Base-by-base conservation (phyloP, 2,113 vertebrate genomes). In the Ciconia stormi region DNA sequence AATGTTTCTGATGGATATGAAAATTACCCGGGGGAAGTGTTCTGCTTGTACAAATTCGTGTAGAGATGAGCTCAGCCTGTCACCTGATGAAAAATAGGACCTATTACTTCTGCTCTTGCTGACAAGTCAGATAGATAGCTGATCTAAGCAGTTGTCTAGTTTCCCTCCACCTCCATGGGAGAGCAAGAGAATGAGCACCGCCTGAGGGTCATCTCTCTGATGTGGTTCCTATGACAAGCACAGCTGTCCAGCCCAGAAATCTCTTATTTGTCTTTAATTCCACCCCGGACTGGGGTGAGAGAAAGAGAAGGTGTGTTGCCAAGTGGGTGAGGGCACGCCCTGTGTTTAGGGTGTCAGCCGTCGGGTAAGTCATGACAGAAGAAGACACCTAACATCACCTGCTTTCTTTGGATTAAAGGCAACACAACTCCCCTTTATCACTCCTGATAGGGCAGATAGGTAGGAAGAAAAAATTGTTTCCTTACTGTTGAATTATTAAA, bases 211-310 rank as follows among this genome's bases (percentile, higher is more conserved):
- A 30, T 69, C 27, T 38, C 30, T 69, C 21, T 49, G 66, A 56
- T 0, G 0, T 67, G 16, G n/a, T 49, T 74, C 20, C 49, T 73
- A 32, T 59, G 55, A n/a, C 36, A 10, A 5, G 21, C 40, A 26
- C 15, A n/a, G 10, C n/a, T 89, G 18, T 40, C 52, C 29, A 72
- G 26, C 8, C 16, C 21, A 55, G 21, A 74, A 52, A 4, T 21
- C 55, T 87, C 87, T 58, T 26, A 23, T 42, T 71, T 82, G n/a
- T 70, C 34, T 70, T 77, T 50, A 42, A 46, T 22, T 94, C 69
- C 46, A 71, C 70, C 22, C 59, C 81, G 62, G 34, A 46, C 7
- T 1, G 1, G 27, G 2, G 4, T 67, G 52, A 56, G 23, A 11
- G 12, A 59, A 32, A 12, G n/a, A 69, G 17, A 69, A 80, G 13